Conservation (phyloP, 2,888 invertebrate species). For the Trypoxylon attenuatum region DNA sequence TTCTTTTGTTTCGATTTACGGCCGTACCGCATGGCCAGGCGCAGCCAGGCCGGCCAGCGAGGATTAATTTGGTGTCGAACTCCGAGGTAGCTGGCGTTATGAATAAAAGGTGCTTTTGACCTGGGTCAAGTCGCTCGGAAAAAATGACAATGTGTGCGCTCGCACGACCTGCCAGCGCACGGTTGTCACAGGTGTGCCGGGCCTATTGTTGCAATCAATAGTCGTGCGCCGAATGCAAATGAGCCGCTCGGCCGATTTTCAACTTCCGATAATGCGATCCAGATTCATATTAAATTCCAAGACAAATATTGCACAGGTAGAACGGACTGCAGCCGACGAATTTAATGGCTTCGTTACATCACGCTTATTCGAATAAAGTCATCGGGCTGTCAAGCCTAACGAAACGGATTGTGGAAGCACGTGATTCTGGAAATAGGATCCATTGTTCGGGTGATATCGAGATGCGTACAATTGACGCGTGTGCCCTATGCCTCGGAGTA, state of each 20-base stretch:
- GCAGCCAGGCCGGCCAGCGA: not conserved
- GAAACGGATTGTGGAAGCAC: too few species aligned
- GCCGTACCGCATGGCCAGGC: not conserved
- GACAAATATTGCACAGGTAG: not conserved
- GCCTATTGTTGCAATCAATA: conserved; percentile 22
- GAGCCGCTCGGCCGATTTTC: not conserved
- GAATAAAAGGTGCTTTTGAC: conserved; percentile 33
- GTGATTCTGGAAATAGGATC: too few species aligned
- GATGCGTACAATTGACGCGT: too few species aligned
- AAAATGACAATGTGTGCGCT: conserved; percentile 17
- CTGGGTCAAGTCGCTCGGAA: conserved; percentile 22
- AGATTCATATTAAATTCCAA: not conserved
- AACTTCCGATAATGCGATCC: not conserved
- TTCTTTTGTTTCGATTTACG: conserved; percentile 30
- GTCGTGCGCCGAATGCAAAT: conserved; percentile 18
- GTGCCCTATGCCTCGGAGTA: too few species aligned
- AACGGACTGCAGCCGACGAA: not conserved
- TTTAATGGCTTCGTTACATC: too few species aligned
- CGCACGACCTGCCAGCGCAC: conserved; percentile 10
- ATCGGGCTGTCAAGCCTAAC: too few species aligned
- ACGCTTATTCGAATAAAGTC: too few species aligned
- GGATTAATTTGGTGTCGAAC: conserved; percentile 40
- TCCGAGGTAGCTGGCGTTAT: not conserved
- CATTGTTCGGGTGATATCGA: too few species aligned
- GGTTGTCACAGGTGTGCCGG: conserved; percentile 14